Percentiles rank a stretch among this genome's conserved stretches.
These are phyloP conservation scores for Andrena fulva DNA, from an alignment of 2,888 invertebrate genomes.

Conservation along the genomic window DNA sequence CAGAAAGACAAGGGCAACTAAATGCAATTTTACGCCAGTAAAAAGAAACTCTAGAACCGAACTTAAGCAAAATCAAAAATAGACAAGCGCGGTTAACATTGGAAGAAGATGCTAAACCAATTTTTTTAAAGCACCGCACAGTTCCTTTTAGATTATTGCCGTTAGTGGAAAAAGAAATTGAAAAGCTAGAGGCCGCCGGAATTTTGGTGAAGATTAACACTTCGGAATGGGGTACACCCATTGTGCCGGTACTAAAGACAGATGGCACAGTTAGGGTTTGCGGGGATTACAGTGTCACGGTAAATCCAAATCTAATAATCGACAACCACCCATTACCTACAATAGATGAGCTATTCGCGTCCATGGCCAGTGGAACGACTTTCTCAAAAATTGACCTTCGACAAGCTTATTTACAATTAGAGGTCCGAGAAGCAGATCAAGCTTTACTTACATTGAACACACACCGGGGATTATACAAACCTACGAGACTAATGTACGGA, in stretches of 20 bases:
- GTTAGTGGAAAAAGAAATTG: not conserved
- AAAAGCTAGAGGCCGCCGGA: not conserved
- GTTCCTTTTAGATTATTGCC: not conserved
- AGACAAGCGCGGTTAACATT: not conserved
- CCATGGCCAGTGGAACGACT: not conserved
- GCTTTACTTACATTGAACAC: not conserved
- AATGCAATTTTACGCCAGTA: not conserved
- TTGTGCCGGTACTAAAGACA: not conserved
- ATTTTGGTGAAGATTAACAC: not conserved
- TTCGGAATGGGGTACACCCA: slow-evolving; percentile 4
- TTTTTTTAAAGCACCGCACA: not conserved
- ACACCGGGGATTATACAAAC: no score
- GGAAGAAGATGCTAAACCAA: not conserved
- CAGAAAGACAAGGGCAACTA: not conserved
- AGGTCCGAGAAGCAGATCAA: not conserved
- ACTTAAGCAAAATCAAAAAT: not conserved
- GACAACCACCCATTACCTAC: slow-evolving; percentile 2
- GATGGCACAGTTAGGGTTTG: not conserved
- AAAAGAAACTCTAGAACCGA: not conserved
- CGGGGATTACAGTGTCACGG: not conserved
- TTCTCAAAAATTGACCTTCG: slow-evolving; percentile 9
- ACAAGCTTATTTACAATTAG: slow-evolving; percentile 12
- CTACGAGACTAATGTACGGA: no score
- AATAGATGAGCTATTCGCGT: slow-evolving; percentile 2
- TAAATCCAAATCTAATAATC: not conserved